Evolutionary conservation across 2,113 vertebrate genomes (phyloP), one percentile per base, ranked within the genome.

Genomic region (Entelurus aequoreus): DNA sequence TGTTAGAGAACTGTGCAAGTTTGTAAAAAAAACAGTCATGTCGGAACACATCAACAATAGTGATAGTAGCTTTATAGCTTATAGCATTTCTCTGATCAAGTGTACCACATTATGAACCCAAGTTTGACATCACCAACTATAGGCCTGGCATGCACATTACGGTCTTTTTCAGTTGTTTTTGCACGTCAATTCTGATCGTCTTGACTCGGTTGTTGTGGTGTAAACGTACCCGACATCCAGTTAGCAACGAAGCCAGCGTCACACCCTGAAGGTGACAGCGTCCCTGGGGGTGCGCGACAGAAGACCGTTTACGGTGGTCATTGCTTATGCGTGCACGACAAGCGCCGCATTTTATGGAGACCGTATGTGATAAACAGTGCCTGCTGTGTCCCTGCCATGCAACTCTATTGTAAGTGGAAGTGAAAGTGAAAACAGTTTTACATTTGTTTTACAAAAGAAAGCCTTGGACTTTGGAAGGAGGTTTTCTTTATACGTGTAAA

Each of bases 381-480:
- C 21, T 44, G 13, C 28, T 57, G 47, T 52, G n/a, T 51, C 11
- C 36, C 28, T 14, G 52, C 12, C 21, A 36, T 14, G 28, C 52
- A 36, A 38, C n/a, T 55, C n/a, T 4, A 37, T 28, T 28, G 28
- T 28, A 28, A 1, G 28, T 42, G 40, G 40, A 8, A 11, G n/a
- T 46, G 11, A 53, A 60, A 35, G 62, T 15, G 19, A 35, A 54
- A 55, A 47, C 40, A 28, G 28, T 28, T 28, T 28, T 28, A 28
- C 28, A 28, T 28, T 28, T 28, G 40, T 42, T 9, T 40, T 40
- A 40, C 38, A 40, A 40, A 8, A 48, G 15, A n/a, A 42, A 48
- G 46, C 53, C 12, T n/a, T 65, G 68, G 69, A 75, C 71, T 77
- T 75, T 70, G 71, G 50, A 56, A 57, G n/a, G n/a, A n/a, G 14